Evolutionary conservation across 2,113 vertebrate genomes (phyloP).

Genomic region (Rhineura floridana): DNA sequence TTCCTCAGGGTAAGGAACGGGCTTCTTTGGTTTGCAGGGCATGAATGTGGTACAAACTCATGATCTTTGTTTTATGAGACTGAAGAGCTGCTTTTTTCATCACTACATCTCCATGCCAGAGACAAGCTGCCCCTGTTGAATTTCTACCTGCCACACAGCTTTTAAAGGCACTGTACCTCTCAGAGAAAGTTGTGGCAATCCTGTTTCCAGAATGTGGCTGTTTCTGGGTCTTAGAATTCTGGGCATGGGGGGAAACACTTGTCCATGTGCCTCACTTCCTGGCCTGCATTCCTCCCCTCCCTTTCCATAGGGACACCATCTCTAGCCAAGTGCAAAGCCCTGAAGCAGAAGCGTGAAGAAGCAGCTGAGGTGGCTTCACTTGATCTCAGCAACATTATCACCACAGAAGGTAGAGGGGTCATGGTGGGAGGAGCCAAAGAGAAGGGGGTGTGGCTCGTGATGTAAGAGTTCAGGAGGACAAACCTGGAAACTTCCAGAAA

Average conservation of each 20-base stretch:
- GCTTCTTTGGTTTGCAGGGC: neutral
- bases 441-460: neutral
- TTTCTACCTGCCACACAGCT: neutral
- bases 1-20: neutral
- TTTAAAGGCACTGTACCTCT: neutral
- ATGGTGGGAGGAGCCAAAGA: neutral
- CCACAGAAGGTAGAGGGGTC: conserved; percentile 73
- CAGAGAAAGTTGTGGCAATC: neutral
- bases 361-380: conserved; percentile 84
- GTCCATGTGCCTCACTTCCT: neutral
- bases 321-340: conserved; percentile 83
- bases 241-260: neutral
- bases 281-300: neutral
- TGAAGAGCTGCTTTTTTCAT: neutral
- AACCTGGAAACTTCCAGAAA: neutral
- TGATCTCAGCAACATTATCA: conserved; percentile 86
- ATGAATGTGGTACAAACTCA: neutral
- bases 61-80: neutral
- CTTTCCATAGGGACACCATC: conserved; percentile 78
- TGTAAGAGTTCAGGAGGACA: neutral
- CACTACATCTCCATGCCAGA: too few species aligned
- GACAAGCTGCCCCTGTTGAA: neutral
- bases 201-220: neutral
- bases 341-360: conserved; percentile 78
- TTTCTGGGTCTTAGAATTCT: neutral